A percentile compares a stretch with the other conserved stretches of the same genome.
These are phyloP conservation scores for Diaperis boleti DNA, from an alignment of 2,888 invertebrate species.

Conservation along the genomic window DNA sequence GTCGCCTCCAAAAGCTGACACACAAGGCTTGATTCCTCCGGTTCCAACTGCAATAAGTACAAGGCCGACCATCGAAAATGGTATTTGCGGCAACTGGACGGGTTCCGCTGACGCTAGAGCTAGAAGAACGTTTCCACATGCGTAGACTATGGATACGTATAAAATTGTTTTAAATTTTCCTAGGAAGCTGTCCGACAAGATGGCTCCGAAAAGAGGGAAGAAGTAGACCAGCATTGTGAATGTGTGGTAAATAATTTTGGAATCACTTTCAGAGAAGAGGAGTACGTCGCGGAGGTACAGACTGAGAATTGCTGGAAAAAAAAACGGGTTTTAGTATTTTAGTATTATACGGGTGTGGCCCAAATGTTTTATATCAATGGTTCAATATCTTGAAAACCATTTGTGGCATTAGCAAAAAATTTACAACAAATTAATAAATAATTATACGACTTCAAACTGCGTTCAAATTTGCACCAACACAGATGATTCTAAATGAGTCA, in stretches of 20 bases:
- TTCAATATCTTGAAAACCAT: too few species aligned
- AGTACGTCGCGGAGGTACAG: conserved; percentile 88
- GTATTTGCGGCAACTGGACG: conserved; percentile 70
- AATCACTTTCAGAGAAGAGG: conserved; percentile 76
- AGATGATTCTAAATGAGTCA: too few species aligned
- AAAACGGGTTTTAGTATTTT: too few species aligned
- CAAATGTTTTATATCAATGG: neutral
- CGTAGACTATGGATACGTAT: conserved; percentile 89
- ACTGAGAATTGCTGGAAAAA: conserved; percentile 85
- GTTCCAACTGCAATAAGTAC: conserved; percentile 88
- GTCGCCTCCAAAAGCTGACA: conserved; percentile 95
- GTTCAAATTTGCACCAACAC: too few species aligned
- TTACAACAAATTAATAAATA: too few species aligned
- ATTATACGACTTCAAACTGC: too few species aligned
- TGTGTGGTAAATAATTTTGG: conserved; percentile 90
- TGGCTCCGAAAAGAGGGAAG: conserved; percentile 90
- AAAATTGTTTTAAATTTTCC: conserved; percentile 94
- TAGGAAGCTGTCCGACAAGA: conserved; percentile 91
- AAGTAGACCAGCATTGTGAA: conserved; percentile 93
- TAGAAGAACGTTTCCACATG: conserved; percentile 83
- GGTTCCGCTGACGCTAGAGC: conserved; percentile 75
- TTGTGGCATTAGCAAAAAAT: too few species aligned
- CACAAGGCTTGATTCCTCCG: conserved; percentile 96
- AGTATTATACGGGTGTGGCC: neutral
- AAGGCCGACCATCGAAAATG: conserved; percentile 72